These are phyloP conservation scores for Leptopilina boulardi DNA, from an alignment of 1,140 invertebrate species.

Conservation along the genomic window DNA sequence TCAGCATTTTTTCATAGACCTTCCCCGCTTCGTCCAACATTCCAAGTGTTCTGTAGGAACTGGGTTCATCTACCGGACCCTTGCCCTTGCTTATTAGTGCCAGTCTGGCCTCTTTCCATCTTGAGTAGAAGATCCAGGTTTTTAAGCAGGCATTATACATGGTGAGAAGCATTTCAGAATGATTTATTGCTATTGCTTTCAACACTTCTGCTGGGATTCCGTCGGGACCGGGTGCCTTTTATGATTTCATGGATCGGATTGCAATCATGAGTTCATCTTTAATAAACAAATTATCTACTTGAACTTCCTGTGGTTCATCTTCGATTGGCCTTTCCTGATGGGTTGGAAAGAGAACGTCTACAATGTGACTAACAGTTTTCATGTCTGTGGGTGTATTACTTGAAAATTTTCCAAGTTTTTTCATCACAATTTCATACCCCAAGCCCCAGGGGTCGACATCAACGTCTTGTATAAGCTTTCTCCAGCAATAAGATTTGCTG, in stretches of 20 bases:
- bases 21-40: slow-evolving; percentile 32
- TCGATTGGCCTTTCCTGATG: not conserved
- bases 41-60: slow-evolving; percentile 19
- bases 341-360: slow-evolving; percentile 53
- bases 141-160: not conserved
- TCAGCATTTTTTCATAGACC: not conserved
- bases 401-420: too few relatives aligned
- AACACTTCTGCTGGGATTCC: slow-evolving; percentile 10
- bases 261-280: not conserved
- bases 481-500: too few relatives aligned
- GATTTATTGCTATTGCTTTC: not conserved
- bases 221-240: slow-evolving; percentile 34
- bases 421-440: slow-evolving; percentile 47
- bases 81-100: slow-evolving; percentile 35
- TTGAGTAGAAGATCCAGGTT: not conserved
- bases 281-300: not conserved
- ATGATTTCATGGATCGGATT: too few relatives aligned
- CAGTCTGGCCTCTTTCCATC: slow-evolving; percentile 29
- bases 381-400: too few relatives aligned
- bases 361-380: too few relatives aligned
- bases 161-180: not conserved
- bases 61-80: not conserved
- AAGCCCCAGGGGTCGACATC: slow-evolving; percentile 51
- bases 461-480: too few relatives aligned
- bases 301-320: not conserved